Conservation (phyloP, 2,113 vertebrate genomes). For the Burhinus bistriatus region DNA sequence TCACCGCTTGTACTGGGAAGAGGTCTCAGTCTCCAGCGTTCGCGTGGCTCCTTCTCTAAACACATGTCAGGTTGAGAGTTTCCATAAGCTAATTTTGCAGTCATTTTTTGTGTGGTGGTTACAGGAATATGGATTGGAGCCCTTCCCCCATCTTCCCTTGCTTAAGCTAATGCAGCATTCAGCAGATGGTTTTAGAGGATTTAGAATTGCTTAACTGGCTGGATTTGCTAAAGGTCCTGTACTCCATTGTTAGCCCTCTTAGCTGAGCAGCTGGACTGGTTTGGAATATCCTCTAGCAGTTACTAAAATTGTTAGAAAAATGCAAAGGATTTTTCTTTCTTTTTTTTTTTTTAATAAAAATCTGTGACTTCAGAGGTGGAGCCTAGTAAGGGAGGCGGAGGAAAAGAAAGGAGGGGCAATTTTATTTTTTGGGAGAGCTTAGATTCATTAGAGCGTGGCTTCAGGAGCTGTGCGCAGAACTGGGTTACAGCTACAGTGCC, state of each 20-base stretch:
- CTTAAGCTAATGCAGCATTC: background rate
- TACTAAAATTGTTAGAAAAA: background rate
- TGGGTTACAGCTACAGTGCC: background rate
- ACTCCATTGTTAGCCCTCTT: background rate
- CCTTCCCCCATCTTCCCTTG: background rate
- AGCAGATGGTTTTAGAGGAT: slow-evolving; percentile 26
- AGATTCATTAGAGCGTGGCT: background rate
- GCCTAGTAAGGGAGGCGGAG: background rate
- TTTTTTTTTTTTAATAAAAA: background rate
- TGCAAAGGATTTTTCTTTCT: background rate
- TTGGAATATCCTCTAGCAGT: background rate
- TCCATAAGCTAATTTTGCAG: accelerated
- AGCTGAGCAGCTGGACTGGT: background rate
- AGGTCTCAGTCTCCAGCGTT: background rate
- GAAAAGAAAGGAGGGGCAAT: background rate
- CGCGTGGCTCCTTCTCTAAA: background rate
- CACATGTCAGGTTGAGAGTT: background rate
- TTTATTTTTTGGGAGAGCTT: background rate
- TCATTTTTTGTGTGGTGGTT: background rate
- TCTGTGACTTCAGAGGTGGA: background rate
- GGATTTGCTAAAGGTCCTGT: background rate
- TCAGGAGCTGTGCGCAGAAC: background rate
- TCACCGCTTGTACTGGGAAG: accelerated
- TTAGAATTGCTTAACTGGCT: background rate
- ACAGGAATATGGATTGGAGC: background rate